A percentile compares a stretch with the other conserved stretches of the same genome.
Conservation (phyloP, 1,140 invertebrate genomes). For the Leptestheria dahalacensis region DNA sequence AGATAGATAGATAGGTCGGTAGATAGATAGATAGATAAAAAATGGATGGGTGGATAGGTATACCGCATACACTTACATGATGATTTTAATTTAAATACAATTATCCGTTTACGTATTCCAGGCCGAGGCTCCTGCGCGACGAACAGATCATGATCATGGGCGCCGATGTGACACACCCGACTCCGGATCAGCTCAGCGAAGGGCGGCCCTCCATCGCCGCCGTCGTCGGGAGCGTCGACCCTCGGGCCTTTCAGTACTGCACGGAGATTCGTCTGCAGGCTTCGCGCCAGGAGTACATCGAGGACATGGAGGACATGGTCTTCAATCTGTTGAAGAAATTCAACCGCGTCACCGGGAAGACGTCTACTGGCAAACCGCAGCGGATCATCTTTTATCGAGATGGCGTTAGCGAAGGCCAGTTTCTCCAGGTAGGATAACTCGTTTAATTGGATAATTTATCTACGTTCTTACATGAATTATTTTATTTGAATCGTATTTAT, state of each 20-base stretch:
- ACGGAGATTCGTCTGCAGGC: slow-evolving; percentile 50
- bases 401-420: slow-evolving; percentile 79
- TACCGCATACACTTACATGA: neutral
- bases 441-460: slow-evolving; percentile 18
- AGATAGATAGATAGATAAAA: no score
- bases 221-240: slow-evolving; percentile 50
- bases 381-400: slow-evolving; percentile 63
- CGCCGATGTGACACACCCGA: slow-evolving; percentile 76
- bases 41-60: no score
- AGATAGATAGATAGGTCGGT: no score
- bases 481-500: no score
- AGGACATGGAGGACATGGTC: slow-evolving; percentile 54
- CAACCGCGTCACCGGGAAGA: slow-evolving; percentile 21
- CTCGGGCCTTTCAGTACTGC: slow-evolving; percentile 47
- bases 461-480: no score
- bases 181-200: slow-evolving; percentile 20
- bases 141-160: slow-evolving; percentile 52
- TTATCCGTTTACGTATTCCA: neutral
- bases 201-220: slow-evolving; percentile 69
- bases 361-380: slow-evolving; percentile 32
- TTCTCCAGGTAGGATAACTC: slow-evolving; percentile 44
- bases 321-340: slow-evolving; percentile 38
- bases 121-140: slow-evolving; percentile 25
- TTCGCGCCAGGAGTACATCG: slow-evolving; percentile 50
- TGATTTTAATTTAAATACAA: neutral